Base-by-base conservation (phyloP, 1,140 invertebrate species). In the Drosophila sturtevanti region DNA sequence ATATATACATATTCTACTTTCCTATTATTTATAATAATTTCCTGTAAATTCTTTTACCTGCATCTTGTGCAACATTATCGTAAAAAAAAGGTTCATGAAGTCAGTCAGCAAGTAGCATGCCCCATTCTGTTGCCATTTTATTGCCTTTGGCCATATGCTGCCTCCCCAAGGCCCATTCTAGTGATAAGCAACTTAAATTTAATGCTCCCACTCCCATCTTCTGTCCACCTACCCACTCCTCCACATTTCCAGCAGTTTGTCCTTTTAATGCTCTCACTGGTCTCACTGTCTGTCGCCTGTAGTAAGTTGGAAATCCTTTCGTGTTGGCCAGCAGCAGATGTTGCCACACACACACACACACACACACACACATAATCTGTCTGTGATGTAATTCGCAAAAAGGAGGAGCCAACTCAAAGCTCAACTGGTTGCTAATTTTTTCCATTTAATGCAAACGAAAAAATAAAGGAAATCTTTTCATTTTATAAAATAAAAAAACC, bases 261-360 rank as follows among this genome's bases (percentile, higher is more conserved):
- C 38, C 55, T 34, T 24, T 62, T 31, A 27, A 51, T 31, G 4
- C 12, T 21, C 24, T 60, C 18, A 31, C 48, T 62, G 34, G 9
- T 31, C 27, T 31, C 27, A 11, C 12, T 61, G 62, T 58, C 51
- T 22, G 58, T 22, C 35, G 73, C 21, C 69, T 67, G 64, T 51
- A 59, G 61, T 74, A 63, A 65, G 51, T 54, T 63, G 68, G 10
- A 81, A 85, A 87, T 85, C 81, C 78, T 72, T 75, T 81, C 61
- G 54, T 51, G 51, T 52, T 37, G 66, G 59, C 63, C 76, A 55
- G 54, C 52, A 61, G 55, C 82, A 81, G 78, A 79, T 86, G 82
- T 76, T 87, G 79, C 75, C 72, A 11, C 76, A 76, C 22, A 4
- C 22, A 24, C 22, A 24, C 22, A 24, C 22, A 24, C 22, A 24